Percentiles rank a stretch among this genome's conserved stretches.
Conservation (phyloP, 2,797 vertebrate species). For the Orientallactaga sibirica region DNA sequence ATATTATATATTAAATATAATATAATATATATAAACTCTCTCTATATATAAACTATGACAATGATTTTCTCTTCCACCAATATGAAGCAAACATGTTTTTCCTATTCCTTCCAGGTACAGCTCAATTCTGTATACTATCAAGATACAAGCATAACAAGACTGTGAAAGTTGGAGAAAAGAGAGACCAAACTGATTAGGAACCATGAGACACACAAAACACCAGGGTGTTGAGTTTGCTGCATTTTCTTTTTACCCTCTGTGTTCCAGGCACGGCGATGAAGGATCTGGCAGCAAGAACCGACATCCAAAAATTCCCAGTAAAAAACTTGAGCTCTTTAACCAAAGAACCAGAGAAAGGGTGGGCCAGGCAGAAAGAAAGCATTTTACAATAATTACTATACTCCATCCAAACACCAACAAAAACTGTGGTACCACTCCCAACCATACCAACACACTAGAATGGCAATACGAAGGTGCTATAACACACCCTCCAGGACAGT, state of each 20-base stretch:
- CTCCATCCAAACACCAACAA: not conserved
- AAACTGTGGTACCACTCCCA: not conserved
- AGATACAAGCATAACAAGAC: not conserved
- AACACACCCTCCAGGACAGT: no score
- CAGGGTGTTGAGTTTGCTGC: not conserved
- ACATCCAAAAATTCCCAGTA: not conserved
- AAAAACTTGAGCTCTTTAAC: not conserved
- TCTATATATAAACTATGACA: not conserved
- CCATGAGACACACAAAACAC: not conserved
- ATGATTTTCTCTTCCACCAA: conserved; percentile 13
- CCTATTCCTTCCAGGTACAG: not conserved
- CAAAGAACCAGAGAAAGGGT: not conserved
- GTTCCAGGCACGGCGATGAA: not conserved
- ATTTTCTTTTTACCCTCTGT: conserved; percentile 10
- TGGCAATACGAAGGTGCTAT: no score
- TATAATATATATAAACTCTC: no score
- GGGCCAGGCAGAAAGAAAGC: conserved; percentile 6
- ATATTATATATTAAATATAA: no score
- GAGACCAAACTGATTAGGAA: not conserved
- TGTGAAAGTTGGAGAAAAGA: conserved; percentile 7
- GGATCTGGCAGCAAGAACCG: conserved; percentile 8
- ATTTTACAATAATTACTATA: not conserved
- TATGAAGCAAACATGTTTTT: not conserved
- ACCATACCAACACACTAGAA: no score
- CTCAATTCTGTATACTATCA: not conserved